phyloP scores from a whole-genome alignment of 2,888 invertebrate species.

The Pyrochroa serraticornis region DNA sequence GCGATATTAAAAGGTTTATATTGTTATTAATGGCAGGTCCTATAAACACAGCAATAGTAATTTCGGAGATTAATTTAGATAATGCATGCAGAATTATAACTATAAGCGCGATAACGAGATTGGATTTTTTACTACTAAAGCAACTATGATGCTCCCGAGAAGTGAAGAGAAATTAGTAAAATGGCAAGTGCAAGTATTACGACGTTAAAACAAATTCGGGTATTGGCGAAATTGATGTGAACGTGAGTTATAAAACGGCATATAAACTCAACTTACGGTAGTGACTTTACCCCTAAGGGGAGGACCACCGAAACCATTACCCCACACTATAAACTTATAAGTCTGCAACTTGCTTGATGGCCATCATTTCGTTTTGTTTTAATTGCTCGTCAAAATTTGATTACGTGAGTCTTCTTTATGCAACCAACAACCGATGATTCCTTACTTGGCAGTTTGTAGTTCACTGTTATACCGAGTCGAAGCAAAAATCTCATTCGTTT shows the following conservation, averaged over 20 bases:
- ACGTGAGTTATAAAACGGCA: conserved; percentile 30
- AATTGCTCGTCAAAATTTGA: conserved; percentile 60
- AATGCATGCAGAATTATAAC: conserved; percentile 38
- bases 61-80: conserved; percentile 54
- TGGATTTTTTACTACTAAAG: conserved; percentile 9
- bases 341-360: conserved; percentile 55
- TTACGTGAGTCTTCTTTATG: conserved; percentile 56
- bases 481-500: conserved; percentile 19
- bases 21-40: conserved; percentile 47
- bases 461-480: background rate
- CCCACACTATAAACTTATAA: conserved; percentile 53
- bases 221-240: conserved; percentile 24
- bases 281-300: conserved; percentile 25
- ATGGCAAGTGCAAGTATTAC: conserved; percentile 1
- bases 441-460: conserved; percentile 24
- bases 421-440: conserved; percentile 45
- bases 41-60: conserved; percentile 52
- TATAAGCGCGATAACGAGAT: conserved; percentile 10
- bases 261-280: conserved; percentile 24
- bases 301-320: conserved; percentile 36
- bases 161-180: conserved; percentile 1
- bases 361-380: conserved; percentile 58
- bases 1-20: conserved; percentile 50
- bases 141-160: background rate
- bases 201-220: conserved; percentile 12